Percentiles rank a stretch among this genome's conserved stretches.
Conservation (phyloP, 2,797 vertebrate species). For the Sphenodon punctatus region DNA sequence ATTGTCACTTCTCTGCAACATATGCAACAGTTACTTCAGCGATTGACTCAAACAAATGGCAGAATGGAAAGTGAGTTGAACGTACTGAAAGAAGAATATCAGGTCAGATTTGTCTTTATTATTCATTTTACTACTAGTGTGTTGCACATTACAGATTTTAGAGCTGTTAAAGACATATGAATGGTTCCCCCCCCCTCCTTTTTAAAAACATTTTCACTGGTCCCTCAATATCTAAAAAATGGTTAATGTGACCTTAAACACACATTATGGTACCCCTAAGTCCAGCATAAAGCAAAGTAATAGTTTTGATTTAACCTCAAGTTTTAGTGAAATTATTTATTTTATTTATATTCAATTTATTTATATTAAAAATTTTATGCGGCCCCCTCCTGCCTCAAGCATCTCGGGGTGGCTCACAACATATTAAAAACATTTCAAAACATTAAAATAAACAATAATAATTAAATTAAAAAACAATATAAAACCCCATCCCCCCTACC, state of each 20-base stretch:
- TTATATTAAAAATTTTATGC: not conserved
- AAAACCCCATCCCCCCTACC: too few species aligned
- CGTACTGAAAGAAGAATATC: slow-evolving; percentile 74
- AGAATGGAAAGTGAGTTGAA: slow-evolving; percentile 82
- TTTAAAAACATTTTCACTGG: slow-evolving; percentile 59
- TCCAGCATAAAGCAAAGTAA: not conserved
- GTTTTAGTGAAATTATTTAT: not conserved
- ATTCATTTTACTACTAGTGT: too few species aligned
- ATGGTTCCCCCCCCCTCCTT: slow-evolving; percentile 63
- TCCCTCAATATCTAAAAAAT: slow-evolving; percentile 58
- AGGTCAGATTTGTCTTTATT: slow-evolving; percentile 67
- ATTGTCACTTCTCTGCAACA: slow-evolving; percentile 83
- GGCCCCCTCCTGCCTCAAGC: too few species aligned
- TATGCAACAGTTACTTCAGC: slow-evolving; percentile 83
- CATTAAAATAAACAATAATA: too few species aligned
- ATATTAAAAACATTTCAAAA: too few species aligned
- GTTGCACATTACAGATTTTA: too few species aligned
- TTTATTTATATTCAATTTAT: not conserved
- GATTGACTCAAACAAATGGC: slow-evolving; percentile 78
- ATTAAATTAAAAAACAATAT: too few species aligned
- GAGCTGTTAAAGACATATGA: slow-evolving; percentile 65
- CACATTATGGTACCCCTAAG: slow-evolving; percentile 11
- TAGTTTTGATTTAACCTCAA: not conserved
- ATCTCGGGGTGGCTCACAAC: too few species aligned
- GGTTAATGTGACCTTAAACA: slow-evolving; percentile 38